Base-by-base conservation (phyloP, 2,113 vertebrate species). In the Rhadina sibilatrix region DNA sequence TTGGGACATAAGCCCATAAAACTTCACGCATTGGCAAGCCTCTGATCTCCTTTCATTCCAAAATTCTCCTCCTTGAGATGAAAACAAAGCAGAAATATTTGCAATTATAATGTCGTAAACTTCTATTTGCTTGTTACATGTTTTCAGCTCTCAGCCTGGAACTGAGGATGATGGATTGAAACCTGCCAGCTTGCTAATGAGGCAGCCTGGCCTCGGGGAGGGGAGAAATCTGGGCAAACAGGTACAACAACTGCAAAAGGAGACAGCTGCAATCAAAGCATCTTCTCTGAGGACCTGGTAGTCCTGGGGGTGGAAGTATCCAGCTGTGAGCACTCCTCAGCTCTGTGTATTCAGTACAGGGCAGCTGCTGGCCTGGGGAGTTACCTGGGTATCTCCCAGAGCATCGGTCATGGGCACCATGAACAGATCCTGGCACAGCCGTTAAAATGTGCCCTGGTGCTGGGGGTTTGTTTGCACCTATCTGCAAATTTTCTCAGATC, bases 71-170 rank as follows among this genome's bases (percentile, higher is more conserved):
- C 30, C 72, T 89, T 78, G 64, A 94, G 86, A 93, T 46, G 86
- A 78, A 93, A 96, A 96, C 93, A 96, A 96, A 95, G 94, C 49
- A 86, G 90, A 87, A 92, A 83, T 94, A 94, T 96, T 97, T 96
- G 96, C 95, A 96, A 94, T 94, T 96, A 97, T 92, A 97, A 92
- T 96, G 77, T 31, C 1, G 18, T 68, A 86, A 92, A 93, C 60
- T 56, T 50, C 52, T 90, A 60, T 95, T 97, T 94, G 52, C 49
- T 65, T 56, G 76, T 83, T 96, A 25, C 57, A 30, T 6, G 40
- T 85, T 95, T 91, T 94, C 71, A 77, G 79, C 90, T 84, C 75
- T 90, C 61, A 72, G 52, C 33, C 83, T 83, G 79, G 60, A 90
- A 64, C 44, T 6, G 46, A 60, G 76, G 60, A 83, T 9, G 80